These are phyloP conservation scores for Mesochorus sp. DNA, from an alignment of 2,888 invertebrate genomes.

Conservation along the genomic window DNA sequence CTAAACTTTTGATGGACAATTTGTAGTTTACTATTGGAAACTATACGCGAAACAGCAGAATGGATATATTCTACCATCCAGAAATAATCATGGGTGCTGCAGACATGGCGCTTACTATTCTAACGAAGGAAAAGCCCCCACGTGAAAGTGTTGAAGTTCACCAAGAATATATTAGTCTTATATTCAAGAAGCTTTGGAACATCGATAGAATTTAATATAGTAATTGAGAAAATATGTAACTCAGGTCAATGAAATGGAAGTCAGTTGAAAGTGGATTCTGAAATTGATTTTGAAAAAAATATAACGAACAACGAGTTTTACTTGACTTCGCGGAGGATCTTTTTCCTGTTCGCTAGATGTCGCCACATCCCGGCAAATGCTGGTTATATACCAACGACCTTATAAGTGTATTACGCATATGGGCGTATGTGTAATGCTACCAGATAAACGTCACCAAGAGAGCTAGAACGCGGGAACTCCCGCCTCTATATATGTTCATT, in stretches of 20 bases:
- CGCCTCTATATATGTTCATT: slow-evolving; percentile 55
- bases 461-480: slow-evolving; percentile 44
- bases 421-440: slow-evolving; percentile 2
- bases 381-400: not conserved
- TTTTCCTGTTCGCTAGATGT: slow-evolving; percentile 28
- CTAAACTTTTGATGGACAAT: slow-evolving; percentile 27
- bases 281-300: not conserved
- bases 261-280: too few relatives aligned
- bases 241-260: too few relatives aligned
- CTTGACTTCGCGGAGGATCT: not conserved
- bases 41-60: too few relatives aligned
- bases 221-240: too few relatives aligned
- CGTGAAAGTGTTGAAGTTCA: too few relatives aligned
- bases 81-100: too few relatives aligned
- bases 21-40: slow-evolving; percentile 8
- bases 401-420: not conserved
- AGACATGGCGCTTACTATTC: too few relatives aligned
- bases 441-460: slow-evolving; percentile 31
- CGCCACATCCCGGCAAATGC: slow-evolving; percentile 32
- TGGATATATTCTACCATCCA: too few relatives aligned
- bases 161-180: too few relatives aligned
- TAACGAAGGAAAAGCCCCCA: too few relatives aligned
- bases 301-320: not conserved
- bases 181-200: too few relatives aligned
- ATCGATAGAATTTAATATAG: too few relatives aligned